phyloP scores from a whole-genome alignment of 2,888 invertebrate genomes.

The Chelonus formosanus region DNA sequence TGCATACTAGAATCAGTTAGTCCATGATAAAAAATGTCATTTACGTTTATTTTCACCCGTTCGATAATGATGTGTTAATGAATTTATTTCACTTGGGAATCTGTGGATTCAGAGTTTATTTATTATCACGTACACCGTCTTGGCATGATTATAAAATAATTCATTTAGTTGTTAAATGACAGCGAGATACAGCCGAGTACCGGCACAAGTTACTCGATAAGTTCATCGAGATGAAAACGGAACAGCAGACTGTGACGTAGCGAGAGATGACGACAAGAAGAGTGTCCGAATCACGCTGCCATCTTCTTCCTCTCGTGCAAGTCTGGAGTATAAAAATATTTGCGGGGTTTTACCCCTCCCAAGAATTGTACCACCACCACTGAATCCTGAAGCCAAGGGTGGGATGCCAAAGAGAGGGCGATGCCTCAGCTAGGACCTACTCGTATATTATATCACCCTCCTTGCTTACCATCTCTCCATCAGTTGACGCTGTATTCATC shows the following conservation, averaged over 20 bases:
- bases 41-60: too few species aligned
- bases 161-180: too few species aligned
- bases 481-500: slow-evolving; percentile 15
- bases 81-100: too few species aligned
- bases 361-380: neutral
- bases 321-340: slow-evolving; percentile 64
- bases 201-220: neutral
- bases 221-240: neutral
- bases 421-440: slow-evolving; percentile 14
- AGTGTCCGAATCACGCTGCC: slow-evolving; percentile 56
- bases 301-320: slow-evolving; percentile 63
- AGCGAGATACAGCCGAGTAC: neutral
- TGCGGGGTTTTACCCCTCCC: slow-evolving; percentile 43
- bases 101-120: too few species aligned
- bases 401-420: slow-evolving; percentile 5
- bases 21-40: too few species aligned
- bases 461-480: slow-evolving; percentile 1
- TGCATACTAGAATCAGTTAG: too few species aligned
- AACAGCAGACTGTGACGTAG: slow-evolving; percentile 9
- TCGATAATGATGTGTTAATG: too few species aligned
- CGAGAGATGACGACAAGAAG: slow-evolving; percentile 11
- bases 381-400: neutral
- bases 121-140: too few species aligned
- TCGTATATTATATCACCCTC: slow-evolving; percentile 13
- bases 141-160: too few species aligned